Evolutionary conservation across 2,797 vertebrate genomes (phyloP).

Genomic region (Clarias platycephalus): DNA sequence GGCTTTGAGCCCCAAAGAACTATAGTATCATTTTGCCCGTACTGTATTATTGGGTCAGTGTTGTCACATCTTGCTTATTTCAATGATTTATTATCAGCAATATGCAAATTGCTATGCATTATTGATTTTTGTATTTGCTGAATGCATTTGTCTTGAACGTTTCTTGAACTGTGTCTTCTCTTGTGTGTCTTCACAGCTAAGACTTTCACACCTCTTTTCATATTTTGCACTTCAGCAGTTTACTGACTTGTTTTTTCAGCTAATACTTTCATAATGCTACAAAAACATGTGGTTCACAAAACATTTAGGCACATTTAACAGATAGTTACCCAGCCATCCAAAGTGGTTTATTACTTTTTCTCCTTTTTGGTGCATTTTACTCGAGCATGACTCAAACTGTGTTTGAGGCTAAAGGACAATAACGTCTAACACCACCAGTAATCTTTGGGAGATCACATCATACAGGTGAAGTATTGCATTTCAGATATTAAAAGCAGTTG

Average conservation of each 20-base stretch:
- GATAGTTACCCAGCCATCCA: neutral
- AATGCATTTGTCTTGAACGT: neutral
- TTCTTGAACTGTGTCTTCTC: neutral
- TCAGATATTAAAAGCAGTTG: neutral
- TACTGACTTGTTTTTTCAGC: neutral
- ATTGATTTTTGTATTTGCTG: neutral
- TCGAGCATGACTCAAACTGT: neutral
- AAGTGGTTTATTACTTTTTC: neutral
- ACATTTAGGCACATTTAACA: neutral
- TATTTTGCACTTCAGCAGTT: neutral
- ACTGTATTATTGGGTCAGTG: too few species aligned
- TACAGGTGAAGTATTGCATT: neutral
- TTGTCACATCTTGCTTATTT: neutral
- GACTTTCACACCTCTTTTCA: neutral
- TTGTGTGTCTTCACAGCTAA: neutral
- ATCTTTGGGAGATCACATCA: neutral
- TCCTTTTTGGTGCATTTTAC: neutral
- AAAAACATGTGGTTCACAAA: neutral
- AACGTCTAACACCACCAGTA: neutral
- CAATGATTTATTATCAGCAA: neutral
- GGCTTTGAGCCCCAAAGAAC: neutral
- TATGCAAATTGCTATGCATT: neutral
- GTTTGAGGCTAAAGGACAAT: neutral
- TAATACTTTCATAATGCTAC: neutral
- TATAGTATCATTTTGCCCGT: neutral